These are phyloP conservation scores for Limnodromus scolopaceus DNA, from an alignment of 2,797 vertebrate genomes.

Conservation along the genomic window DNA sequence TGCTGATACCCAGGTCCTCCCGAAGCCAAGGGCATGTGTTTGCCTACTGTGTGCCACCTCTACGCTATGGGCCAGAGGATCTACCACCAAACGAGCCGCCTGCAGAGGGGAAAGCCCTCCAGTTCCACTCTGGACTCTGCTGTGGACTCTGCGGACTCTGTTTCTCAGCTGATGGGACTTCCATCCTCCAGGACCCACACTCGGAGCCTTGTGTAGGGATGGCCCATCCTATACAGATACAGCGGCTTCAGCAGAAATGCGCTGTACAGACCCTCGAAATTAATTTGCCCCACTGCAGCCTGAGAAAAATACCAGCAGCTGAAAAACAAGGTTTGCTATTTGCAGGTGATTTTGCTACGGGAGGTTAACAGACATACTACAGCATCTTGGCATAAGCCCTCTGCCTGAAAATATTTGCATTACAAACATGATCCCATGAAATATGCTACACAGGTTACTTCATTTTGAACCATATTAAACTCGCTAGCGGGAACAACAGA, in stretches of 20 bases:
- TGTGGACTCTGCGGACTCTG: not conserved
- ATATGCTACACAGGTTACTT: not conserved
- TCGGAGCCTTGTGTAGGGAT: not conserved
- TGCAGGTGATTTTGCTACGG: not conserved
- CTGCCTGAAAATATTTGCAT: not conserved
- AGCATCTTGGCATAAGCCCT: not conserved
- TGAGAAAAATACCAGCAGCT: not conserved
- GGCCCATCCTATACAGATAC: not conserved
- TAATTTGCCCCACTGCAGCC: not conserved
- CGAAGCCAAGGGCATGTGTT: not conserved
- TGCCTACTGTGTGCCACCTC: not conserved
- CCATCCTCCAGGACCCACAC: not conserved
- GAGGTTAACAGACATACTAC: not conserved
- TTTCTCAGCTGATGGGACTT: not conserved
- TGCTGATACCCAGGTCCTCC: not conserved
- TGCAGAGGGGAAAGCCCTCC: not conserved
- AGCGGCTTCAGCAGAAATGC: not conserved
- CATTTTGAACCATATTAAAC: not conserved
- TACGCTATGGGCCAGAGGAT: fast-evolving
- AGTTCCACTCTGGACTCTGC: not conserved
- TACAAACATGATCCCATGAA: not conserved
- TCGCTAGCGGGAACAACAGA: not conserved
- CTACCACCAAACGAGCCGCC: not conserved
- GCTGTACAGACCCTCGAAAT: not conserved
- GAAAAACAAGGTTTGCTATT: not conserved